Conservation (phyloP, 2,888 invertebrate genomes). For the Molanna angustata region DNA sequence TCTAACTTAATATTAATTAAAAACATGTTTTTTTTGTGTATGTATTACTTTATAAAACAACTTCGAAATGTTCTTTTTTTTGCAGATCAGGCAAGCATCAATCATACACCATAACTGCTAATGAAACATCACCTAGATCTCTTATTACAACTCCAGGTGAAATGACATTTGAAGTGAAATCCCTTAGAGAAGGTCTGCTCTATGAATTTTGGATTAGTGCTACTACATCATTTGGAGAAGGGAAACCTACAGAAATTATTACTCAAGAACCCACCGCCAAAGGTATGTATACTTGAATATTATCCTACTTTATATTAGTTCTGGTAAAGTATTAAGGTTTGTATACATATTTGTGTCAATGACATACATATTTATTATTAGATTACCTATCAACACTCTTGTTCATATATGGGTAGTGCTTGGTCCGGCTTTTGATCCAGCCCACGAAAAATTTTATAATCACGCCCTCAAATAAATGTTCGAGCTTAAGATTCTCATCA, state of each 20-base stretch:
- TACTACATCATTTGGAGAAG: conserved; percentile 73
- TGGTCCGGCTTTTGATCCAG: too few species aligned
- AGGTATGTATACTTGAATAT: conserved; percentile 37
- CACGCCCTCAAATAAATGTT: too few species aligned
- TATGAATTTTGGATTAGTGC: conserved; percentile 88
- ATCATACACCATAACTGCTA: conserved; percentile 33
- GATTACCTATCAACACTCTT: too few species aligned
- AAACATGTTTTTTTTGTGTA: background rate
- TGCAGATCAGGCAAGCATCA: conserved; percentile 19
- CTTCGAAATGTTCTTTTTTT: background rate
- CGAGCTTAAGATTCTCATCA: too few species aligned
- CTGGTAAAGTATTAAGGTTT: too few species aligned
- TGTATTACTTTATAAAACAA: too few species aligned
- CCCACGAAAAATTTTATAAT: too few species aligned
- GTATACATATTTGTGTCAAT: too few species aligned
- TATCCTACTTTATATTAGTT: too few species aligned
- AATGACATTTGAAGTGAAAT: conserved; percentile 60
- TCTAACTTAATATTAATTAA: background rate
- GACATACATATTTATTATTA: background rate
- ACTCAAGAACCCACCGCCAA: conserved; percentile 51
- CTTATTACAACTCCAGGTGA: conserved; percentile 43
- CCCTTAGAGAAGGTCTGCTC: conserved; percentile 66
- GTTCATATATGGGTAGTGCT: too few species aligned
- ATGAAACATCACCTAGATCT: conserved; percentile 45
- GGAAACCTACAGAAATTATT: conserved; percentile 47